Conservation (phyloP, 1,140 invertebrate genomes). For the Calephelis virginiensis region DNA sequence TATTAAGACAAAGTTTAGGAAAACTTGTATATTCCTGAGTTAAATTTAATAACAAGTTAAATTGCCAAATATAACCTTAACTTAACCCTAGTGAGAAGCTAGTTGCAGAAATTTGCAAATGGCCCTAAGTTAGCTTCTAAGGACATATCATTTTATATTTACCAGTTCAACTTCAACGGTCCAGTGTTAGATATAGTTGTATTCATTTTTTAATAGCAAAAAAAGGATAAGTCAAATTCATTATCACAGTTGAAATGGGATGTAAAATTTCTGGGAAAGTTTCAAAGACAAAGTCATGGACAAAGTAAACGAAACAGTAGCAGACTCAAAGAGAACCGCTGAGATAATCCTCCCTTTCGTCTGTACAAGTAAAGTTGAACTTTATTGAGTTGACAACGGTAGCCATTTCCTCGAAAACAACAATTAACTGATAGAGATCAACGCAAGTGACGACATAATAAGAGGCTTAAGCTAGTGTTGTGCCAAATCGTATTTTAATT, state of each 20-base stretch:
- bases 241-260: no score
- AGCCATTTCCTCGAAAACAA: conserved; percentile 44
- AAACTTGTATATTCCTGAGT: no score
- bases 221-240: no score
- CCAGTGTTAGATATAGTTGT: no score
- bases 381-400: conserved; percentile 38
- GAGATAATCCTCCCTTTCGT: neutral
- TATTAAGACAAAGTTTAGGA: no score
- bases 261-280: neutral
- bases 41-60: no score
- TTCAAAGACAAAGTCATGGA: neutral
- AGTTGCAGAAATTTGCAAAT: neutral
- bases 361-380: neutral
- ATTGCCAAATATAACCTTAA: no score
- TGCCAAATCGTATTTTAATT: conserved; percentile 76
- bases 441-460: conserved; percentile 53
- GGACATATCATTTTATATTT: no score
- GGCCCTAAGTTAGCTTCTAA: no score
- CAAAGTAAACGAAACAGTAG: neutral
- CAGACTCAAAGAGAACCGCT: neutral
- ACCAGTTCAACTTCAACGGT: no score
- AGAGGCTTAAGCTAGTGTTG: conserved; percentile 39
- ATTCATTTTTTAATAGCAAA: no score
- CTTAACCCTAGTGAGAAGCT: no score
- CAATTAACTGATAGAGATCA: conserved; percentile 57